Evolutionary conservation across 2,888 invertebrate species (phyloP), one percentile per base, ranked within the genome.

Genomic region (Pachycephus smyrnensis): DNA sequence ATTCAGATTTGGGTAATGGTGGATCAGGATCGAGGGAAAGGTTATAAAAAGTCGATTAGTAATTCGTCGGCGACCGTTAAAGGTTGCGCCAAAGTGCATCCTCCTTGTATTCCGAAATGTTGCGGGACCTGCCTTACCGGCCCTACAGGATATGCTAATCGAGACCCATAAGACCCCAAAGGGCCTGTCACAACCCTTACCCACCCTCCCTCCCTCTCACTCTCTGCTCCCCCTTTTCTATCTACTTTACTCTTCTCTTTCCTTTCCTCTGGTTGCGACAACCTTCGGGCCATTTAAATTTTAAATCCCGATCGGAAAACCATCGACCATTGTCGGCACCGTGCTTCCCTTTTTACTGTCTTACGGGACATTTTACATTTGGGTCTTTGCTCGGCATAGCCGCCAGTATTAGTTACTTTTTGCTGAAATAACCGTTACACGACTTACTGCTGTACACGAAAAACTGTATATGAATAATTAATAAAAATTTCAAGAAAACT

Each of bases 61-160:
- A 85, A 89, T 89, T 89, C 88, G 85, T 82, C 75, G 79, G 82
- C 83, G 88, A 89, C 90, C 90, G 90, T 91, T 90, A 87, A 88
- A 86, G 86, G 84, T 76, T 79, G 82, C 81, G 82, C 82, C 80
- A 80, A 83, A 82, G 81, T 82, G 82, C 79, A 82, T 71, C 80
- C 73, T 80, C 83, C 79, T 73, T 82, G 84, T 81, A 81, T 84
- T 84, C 83, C 77, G 82, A 84, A 85, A 87, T 85, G 88, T 86
- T 84, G 88, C 85, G 87, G 84, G 88, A 87, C 89, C 87, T 88
- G 89, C 89, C 85, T 88, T 89, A 90, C 90, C 89, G 87, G 90
- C 89, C 87, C 83, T 89, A 88, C 90, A 86, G 88, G 90, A 90
- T 90, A 91, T 90, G 90, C 84, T 88, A 90, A 90, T 90, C 79